phyloP scores from a whole-genome alignment of 2,797 vertebrate species.

The Cygnus olor region DNA sequence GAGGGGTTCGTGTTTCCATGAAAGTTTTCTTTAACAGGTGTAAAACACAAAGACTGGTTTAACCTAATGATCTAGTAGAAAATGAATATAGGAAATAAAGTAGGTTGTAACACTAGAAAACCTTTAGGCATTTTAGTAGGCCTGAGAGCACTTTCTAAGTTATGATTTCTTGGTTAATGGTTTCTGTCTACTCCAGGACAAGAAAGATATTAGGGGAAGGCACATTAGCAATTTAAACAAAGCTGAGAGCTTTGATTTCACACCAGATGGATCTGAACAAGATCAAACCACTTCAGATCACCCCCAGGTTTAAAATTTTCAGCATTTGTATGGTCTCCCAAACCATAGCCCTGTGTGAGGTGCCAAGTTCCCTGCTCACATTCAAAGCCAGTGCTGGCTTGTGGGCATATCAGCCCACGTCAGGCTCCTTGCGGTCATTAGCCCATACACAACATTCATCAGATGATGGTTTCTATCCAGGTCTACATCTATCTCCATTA shows the following conservation, averaged over 20 bases:
- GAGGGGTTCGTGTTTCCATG: not conserved
- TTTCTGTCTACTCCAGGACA: not conserved
- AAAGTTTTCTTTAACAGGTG: not conserved
- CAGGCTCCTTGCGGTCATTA: not conserved
- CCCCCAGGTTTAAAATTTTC: accelerated
- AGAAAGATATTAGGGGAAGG: not conserved
- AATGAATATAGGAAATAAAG: not conserved
- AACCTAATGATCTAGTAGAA: not conserved
- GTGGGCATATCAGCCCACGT: not conserved
- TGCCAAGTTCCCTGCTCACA: not conserved
- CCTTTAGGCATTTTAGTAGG: not conserved
- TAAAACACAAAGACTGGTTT: not conserved
- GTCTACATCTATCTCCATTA: not conserved
- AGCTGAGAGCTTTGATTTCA: not conserved
- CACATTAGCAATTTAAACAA: not conserved
- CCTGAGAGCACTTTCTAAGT: not conserved
- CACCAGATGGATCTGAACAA: not conserved
- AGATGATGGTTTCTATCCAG: not conserved
- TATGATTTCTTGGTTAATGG: not conserved
- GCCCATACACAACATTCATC: accelerated
- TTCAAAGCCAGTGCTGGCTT: not conserved
- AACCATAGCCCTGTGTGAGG: not conserved
- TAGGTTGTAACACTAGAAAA: not conserved
- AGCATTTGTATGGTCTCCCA: not conserved
- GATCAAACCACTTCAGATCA: not conserved